phyloP scores from a whole-genome alignment of 2,888 invertebrate genomes.

The Dorcus parallelipipedus region DNA sequence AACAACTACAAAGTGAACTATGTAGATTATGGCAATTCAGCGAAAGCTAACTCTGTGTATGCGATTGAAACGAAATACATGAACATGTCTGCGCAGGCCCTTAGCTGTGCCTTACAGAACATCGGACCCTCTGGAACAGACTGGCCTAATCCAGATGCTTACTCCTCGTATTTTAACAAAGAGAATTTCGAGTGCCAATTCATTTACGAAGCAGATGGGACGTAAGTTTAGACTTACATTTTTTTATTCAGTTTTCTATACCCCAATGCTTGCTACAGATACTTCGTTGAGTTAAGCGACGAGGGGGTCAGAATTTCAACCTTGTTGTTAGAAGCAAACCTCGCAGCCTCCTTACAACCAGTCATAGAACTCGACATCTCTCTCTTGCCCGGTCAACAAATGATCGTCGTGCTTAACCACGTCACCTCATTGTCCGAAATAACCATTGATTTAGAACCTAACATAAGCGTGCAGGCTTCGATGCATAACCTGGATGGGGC shows the following conservation, averaged over 20 bases:
- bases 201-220: conserved; percentile 50
- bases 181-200: conserved; percentile 60
- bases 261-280: conserved; percentile 24
- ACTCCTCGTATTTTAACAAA: conserved; percentile 61
- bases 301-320: conserved; percentile 19
- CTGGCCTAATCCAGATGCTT: conserved; percentile 57
- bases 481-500: conserved; percentile 52
- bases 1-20: conserved; percentile 61
- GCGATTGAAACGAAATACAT: conserved; percentile 64
- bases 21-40: conserved; percentile 74
- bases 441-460: conserved; percentile 27
- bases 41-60: conserved; percentile 67
- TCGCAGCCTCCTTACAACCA: conserved; percentile 2
- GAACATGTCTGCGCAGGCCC: conserved; percentile 66
- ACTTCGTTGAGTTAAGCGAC: conserved; percentile 33
- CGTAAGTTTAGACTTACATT: conserved; percentile 41
- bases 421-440: conserved; percentile 10
- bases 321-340: conserved; percentile 2
- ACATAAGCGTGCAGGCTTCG: conserved; percentile 27
- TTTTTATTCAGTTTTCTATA: not conserved
- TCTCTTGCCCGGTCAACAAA: conserved; percentile 12
- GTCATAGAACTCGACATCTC: conserved; percentile 4
- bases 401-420: conserved; percentile 6
- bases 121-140: conserved; percentile 57
- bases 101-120: conserved; percentile 63